Conservation (phyloP, 2,113 vertebrate genomes). For the Bucco capensis region DNA sequence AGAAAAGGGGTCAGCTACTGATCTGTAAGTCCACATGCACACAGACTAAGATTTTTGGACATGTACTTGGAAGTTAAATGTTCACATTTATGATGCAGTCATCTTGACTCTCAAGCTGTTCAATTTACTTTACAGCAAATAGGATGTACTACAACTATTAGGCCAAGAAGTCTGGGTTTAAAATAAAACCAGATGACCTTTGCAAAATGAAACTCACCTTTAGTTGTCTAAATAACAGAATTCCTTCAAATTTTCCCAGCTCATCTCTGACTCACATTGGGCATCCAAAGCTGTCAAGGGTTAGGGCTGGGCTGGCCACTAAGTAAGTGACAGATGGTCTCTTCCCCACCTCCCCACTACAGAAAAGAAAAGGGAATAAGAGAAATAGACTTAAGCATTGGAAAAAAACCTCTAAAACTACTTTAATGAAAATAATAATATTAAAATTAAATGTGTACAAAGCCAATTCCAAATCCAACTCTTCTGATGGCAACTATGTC, state of each 20-base stretch:
- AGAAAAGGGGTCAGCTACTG: background rate
- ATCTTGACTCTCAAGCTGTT: background rate
- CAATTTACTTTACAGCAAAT: background rate
- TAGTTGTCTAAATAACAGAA: background rate
- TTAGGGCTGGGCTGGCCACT: too few relatives aligned
- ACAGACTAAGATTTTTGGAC: background rate
- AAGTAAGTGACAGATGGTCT: too few relatives aligned
- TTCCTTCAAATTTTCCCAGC: background rate
- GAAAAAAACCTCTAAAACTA: too few relatives aligned
- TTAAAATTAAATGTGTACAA: too few relatives aligned
- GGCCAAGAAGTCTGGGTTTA: background rate
- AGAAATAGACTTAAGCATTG: too few relatives aligned
- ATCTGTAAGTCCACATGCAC: background rate
- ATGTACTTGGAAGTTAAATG: background rate
- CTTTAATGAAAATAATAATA: too few relatives aligned
- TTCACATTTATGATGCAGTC: background rate
- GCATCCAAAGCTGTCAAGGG: too few relatives aligned
- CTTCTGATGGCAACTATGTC: too few relatives aligned
- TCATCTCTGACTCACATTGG: too few relatives aligned
- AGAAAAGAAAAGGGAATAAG: too few relatives aligned
- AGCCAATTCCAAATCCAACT: too few relatives aligned
- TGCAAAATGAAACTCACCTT: background rate
- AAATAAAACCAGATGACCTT: background rate
- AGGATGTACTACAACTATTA: background rate
- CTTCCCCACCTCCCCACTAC: too few relatives aligned